Base-by-base conservation (phyloP, 2,113 vertebrate species). In the Podarcis muralis region DNA sequence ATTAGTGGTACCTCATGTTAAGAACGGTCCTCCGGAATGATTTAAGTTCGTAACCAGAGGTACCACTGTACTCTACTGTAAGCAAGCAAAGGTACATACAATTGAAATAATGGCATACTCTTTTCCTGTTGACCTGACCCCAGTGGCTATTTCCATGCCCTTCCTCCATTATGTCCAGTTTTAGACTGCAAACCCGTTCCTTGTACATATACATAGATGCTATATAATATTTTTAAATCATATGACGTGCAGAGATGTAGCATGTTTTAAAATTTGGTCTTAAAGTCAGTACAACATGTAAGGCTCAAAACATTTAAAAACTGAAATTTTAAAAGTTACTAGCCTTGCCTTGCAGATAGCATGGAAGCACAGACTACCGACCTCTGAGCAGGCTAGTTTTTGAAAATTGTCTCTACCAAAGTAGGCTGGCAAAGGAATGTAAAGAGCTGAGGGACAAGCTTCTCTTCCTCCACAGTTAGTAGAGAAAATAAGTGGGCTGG, bases 241-340 rank as follows among this genome's bases (percentile, higher is more conserved):
- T 35, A 86, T 9, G 15, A 40, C 66, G 59, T 35, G 62, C 30
- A 72, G 18, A 30, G 32, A 20, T 4, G 12, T 8, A 32, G 11
- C 8, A 86, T 43, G 20, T 48, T 79, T 65, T 32, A 48, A 35
- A 40, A 78, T 15, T 48, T 79, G 13, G 7, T 11, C 20, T 65
- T 53, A 5, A 32, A 22, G 23, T 40, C 25, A n/a, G 25, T 13
- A 15, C 9, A 71, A 57, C 23, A 37, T 66, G 48, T 25, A 35
- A 6, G 32, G 78, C 87, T 92, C 93, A 86, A 90, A 86, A 92
- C 65, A 88, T 89, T 27, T 15, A 35, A 35, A 37, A 22, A 5
- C 6, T 4, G n/a, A 48, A 53, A 79, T 6, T 62, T 62, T 18
- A 20, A 62, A 62, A 62, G 59, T 62, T 18, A 20, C 16, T 62